Percentiles rank a stretch among this genome's conserved stretches.
Conservation (phyloP, 2,888 invertebrate species). For the Megastigmus dorsalis region DNA sequence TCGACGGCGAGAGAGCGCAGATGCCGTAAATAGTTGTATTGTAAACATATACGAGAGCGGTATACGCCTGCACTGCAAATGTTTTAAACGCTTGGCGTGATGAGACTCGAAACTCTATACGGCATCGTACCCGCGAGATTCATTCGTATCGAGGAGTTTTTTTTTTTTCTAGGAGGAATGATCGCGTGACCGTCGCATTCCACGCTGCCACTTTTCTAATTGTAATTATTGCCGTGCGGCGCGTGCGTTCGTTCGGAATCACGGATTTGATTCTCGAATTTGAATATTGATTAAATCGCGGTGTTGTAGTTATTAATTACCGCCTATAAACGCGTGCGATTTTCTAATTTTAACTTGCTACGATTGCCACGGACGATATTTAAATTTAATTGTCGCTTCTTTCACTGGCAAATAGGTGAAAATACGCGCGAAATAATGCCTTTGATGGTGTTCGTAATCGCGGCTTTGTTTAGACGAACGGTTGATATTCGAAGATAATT, state of each 20-base stretch:
- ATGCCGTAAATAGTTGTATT: slow-evolving; percentile 45
- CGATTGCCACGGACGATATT: not conserved
- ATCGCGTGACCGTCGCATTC: slow-evolving; percentile 27
- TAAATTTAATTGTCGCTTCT: slow-evolving; percentile 7
- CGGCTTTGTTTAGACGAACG: no score
- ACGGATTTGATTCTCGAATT: not conserved
- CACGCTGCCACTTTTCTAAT: slow-evolving; percentile 6
- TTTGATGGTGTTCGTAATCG: no score
- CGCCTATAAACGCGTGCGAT: not conserved
- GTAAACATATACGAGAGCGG: no score
- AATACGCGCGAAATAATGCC: no score
- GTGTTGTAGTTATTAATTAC: not conserved
- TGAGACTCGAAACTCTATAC: slow-evolving; percentile 27
- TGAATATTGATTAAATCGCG: slow-evolving; percentile 23
- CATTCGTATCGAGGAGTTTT: slow-evolving; percentile 8
- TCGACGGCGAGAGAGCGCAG: not conserved
- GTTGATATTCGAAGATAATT: no score
- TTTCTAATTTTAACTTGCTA: not conserved
- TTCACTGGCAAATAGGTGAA: no score
- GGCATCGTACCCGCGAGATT: no score
- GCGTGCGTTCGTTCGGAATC: not conserved
- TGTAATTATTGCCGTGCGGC: not conserved
- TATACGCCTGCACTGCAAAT: not conserved
- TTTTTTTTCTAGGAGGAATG: not conserved
- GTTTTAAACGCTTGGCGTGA: slow-evolving; percentile 33